A percentile compares a stretch with the other conserved stretches of the same genome.
Evolutionary conservation across 2,888 invertebrate species (phyloP).

Genomic region (Sphinx pinastri): DNA sequence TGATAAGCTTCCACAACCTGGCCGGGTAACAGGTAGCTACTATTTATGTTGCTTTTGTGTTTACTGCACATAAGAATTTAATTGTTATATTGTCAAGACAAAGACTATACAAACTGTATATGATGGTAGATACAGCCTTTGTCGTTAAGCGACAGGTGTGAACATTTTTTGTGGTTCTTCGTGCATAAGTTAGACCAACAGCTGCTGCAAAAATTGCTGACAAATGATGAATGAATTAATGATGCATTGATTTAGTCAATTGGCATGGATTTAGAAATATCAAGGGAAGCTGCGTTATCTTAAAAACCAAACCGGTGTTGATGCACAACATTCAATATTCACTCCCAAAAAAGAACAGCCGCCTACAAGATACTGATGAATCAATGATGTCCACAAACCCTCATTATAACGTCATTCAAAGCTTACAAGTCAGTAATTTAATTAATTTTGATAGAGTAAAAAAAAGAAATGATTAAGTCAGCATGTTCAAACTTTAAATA

Average conservation of each 20-base stretch:
- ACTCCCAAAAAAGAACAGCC: neutral
- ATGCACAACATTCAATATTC: neutral
- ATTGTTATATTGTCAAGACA: too few species aligned
- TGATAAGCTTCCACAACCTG: conserved; percentile 19
- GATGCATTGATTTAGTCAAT: neutral
- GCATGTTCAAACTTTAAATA: neutral
- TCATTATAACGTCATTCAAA: too few species aligned
- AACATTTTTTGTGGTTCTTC: too few species aligned
- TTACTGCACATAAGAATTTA: neutral
- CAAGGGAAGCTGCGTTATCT: neutral
- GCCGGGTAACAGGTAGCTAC: conserved; percentile 5
- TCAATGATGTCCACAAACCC: neutral
- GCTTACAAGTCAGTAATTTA: too few species aligned
- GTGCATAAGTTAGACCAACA: too few species aligned
- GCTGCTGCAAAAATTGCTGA: neutral
- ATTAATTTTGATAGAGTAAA: too few species aligned
- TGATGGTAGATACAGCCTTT: too few species aligned
- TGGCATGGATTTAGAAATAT: neutral
- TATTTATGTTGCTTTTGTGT: conserved; percentile 2
- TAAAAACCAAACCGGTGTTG: neutral
- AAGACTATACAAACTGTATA: too few species aligned
- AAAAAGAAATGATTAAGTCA: too few species aligned
- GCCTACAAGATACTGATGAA: neutral
- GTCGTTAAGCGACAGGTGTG: too few species aligned
- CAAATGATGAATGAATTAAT: neutral